Evolutionary conservation across 2,113 vertebrate genomes (phyloP).

Genomic region (Ageneiosus marmoratus): DNA sequence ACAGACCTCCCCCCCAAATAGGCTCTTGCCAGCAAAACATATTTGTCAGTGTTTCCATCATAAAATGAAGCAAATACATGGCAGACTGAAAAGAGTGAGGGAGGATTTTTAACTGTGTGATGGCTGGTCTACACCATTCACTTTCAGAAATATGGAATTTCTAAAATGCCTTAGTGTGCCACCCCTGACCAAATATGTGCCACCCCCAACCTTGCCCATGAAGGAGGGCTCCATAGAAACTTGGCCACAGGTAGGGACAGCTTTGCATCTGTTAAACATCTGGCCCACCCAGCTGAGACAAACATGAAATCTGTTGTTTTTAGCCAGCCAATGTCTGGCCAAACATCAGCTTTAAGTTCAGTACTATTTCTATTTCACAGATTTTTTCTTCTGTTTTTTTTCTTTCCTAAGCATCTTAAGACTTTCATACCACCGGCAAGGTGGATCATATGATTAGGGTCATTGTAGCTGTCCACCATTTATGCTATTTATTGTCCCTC

Average conservation of each 20-base stretch:
- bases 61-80: constrained; percentile 60
- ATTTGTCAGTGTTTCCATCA: constrained; percentile 59
- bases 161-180: background rate
- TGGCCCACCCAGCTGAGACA: constrained; percentile 8
- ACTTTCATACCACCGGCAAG: too few relatives aligned
- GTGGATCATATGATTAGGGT: background rate
- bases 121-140: constrained; percentile 18
- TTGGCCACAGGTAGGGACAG: constrained; percentile 13
- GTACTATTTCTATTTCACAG: too few relatives aligned
- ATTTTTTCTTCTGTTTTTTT: too few relatives aligned
- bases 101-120: constrained; percentile 44
- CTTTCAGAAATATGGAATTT: constrained; percentile 15
- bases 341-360: constrained; percentile 17
- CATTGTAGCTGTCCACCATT: background rate
- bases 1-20: constrained; percentile 45
- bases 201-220: constrained; percentile 9
- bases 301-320: constrained; percentile 1
- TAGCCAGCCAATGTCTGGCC: constrained; percentile 1
- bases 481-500: constrained; percentile 1
- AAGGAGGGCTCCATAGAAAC: constrained; percentile 7
- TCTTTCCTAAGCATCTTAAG: too few relatives aligned
- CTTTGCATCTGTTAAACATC: constrained; percentile 12
- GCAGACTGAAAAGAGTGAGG: constrained; percentile 41
- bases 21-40: constrained; percentile 59
- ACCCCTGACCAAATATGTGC: background rate